phyloP scores from a whole-genome alignment of 92 coral and sea anemone species.

The Actinernus sp. region DNA sequence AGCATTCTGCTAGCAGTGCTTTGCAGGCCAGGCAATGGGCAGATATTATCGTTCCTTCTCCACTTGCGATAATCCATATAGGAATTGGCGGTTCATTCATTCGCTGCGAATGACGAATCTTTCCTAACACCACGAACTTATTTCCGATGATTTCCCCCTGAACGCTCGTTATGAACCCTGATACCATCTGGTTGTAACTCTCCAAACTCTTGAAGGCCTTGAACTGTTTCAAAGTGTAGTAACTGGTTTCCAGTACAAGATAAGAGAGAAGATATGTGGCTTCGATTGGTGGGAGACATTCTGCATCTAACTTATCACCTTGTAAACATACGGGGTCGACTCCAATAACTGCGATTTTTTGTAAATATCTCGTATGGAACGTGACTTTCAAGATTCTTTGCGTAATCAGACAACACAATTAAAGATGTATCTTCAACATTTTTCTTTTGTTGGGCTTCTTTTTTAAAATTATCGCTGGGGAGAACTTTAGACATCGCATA shows the following conservation, averaged over 20 bases:
- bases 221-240: too few species aligned
- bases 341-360: conserved; percentile 30
- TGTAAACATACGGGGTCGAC: conserved; percentile 34
- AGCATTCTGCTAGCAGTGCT: conserved; percentile 57
- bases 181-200: too few species aligned
- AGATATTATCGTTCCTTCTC: conserved; percentile 45
- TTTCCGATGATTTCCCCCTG: conserved; percentile 28
- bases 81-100: conserved; percentile 50
- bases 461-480: too few species aligned
- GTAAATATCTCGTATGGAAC: conserved; percentile 15
- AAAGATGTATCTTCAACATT: too few species aligned
- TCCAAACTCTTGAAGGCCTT: too few species aligned
- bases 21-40: conserved; percentile 57
- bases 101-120: too few species aligned
- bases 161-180: too few species aligned
- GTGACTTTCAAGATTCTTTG: too few species aligned
- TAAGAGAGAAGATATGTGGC: conserved; percentile 1
- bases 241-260: too few species aligned
- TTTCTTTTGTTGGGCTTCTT: too few species aligned
- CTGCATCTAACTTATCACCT: conserved; percentile 15
- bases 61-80: conserved; percentile 59
- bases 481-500: too few species aligned
- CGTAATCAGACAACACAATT: too few species aligned
- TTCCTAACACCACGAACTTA: conserved; percentile 35
- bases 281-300: conserved; percentile 6